Base-by-base conservation (phyloP, 1,140 invertebrate genomes). In the Notospermus geniculatus region DNA sequence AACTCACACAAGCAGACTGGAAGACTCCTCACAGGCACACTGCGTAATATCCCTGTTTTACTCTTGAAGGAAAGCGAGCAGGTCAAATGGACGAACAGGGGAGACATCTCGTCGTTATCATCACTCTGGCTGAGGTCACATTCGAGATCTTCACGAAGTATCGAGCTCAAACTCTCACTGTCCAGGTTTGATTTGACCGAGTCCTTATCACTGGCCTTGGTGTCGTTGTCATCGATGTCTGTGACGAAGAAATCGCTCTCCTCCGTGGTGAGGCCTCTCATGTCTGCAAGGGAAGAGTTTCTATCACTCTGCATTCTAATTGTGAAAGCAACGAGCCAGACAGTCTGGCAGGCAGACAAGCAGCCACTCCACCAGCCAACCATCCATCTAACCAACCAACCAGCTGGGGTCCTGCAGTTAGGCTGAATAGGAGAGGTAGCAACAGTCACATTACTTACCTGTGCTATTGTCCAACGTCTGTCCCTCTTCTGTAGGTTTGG, bases 51-150 rank as follows among this genome's bases (percentile, higher is more conserved):
- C n/a, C 46, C 46, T 9, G 46, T 50, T n/a, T 50, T 50, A n/a
- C 25, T 50, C n/a, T n/a, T 4, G n/a, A 23, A 50, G 4, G 46
- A 53, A 23, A 83, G 68, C 22, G 81, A 81, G 62, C 83, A 83
- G n/a, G 83, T 85, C 11, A 89, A 81, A 71, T 87, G 85, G 1
- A 89, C 74, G 66, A 89, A 88, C 2, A 89, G 70, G 2, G 88
- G 87, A n/a, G 83, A 80, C 23, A 84, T 54, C 15, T 70, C 54
- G 22, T 43, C 41, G 9, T 61, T 17, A 56, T 23, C 22, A 59
- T 66, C 66, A 19, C 19, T 11, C 27, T 27, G 23, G 13, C 32
- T 43, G 19, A 45, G 22, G n/a, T 23, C 11, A 19, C 32, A 58
- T n/a, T 45, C 57, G 17, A 58, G n/a, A 13, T 59, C 56, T 28